A percentile compares a stretch with the other conserved stretches of the same genome.
Evolutionary conservation across 2,113 vertebrate genomes (phyloP).

Genomic region (Engraulis encrasicolus): DNA sequence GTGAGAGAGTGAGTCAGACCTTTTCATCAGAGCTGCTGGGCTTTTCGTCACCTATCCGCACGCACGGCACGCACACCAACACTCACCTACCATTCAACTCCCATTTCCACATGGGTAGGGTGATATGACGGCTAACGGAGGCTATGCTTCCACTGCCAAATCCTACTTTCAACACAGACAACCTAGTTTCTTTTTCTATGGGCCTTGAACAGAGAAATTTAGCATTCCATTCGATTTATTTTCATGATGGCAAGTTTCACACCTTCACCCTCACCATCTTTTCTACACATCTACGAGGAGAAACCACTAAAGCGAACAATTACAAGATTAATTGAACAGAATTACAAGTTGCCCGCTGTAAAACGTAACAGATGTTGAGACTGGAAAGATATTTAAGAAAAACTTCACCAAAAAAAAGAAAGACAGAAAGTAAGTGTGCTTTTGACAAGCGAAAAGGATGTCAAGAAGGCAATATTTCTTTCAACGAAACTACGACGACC

Average conservation of each 20-base stretch:
- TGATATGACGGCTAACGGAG: background rate
- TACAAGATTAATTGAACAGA: background rate
- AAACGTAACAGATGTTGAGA: background rate
- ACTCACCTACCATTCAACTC: background rate
- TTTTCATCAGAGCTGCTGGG: background rate
- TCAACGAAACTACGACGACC: background rate
- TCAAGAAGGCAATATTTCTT: background rate
- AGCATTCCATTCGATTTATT: background rate
- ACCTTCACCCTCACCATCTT: background rate
- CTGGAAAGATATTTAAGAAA: background rate
- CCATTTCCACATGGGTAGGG: background rate
- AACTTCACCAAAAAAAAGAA: no score
- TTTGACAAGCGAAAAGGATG: background rate
- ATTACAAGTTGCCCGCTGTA: background rate
- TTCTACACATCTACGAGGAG: no score
- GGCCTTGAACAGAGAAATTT: background rate
- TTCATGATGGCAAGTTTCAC: background rate
- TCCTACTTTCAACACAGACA: background rate
- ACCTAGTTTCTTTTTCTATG: background rate
- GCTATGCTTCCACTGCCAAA: background rate
- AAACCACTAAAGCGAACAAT: background rate
- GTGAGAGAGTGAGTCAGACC: conserved; percentile 14
- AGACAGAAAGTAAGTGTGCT: no score
- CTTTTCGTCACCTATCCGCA: background rate
- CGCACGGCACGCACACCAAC: background rate